phyloP scores from a whole-genome alignment of 2,888 invertebrate genomes.

The Hoplodrina ambigua region DNA sequence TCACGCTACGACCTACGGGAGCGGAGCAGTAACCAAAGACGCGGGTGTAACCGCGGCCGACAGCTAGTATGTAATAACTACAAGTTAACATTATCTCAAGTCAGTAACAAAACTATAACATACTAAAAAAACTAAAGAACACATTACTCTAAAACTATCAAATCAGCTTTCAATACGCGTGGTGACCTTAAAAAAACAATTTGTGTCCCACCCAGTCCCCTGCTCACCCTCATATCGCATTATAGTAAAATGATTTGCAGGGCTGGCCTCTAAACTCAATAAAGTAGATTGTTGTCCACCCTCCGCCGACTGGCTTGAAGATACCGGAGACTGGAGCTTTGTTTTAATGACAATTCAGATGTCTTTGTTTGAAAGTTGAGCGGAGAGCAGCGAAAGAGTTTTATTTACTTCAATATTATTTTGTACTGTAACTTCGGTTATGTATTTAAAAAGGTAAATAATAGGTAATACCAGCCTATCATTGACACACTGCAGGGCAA shows the following conservation, averaged over 20 bases:
- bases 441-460: no score
- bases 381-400: neutral
- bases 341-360: constrained; percentile 56
- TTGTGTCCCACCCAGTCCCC: constrained; percentile 41
- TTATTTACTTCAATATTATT: neutral
- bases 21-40: no score
- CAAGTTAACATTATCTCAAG: no score
- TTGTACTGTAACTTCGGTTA: neutral
- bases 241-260: constrained; percentile 75
- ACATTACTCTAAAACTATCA: neutral
- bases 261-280: constrained; percentile 70
- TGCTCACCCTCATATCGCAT: constrained; percentile 49
- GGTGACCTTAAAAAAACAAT: constrained; percentile 57
- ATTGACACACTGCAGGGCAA: no score
- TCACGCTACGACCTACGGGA: no score
- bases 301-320: constrained; percentile 59
- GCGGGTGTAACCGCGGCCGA: no score
- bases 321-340: constrained; percentile 29
- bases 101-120: neutral
- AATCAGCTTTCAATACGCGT: constrained; percentile 33
- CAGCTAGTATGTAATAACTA: no score
- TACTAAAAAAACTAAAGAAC: constrained; percentile 22
- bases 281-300: constrained; percentile 71
- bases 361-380: constrained; percentile 34
- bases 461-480: no score